These are phyloP conservation scores for Aphelenchoides bicaudatus DNA, from an alignment of 2,888 invertebrate genomes.

Conservation along the genomic window DNA sequence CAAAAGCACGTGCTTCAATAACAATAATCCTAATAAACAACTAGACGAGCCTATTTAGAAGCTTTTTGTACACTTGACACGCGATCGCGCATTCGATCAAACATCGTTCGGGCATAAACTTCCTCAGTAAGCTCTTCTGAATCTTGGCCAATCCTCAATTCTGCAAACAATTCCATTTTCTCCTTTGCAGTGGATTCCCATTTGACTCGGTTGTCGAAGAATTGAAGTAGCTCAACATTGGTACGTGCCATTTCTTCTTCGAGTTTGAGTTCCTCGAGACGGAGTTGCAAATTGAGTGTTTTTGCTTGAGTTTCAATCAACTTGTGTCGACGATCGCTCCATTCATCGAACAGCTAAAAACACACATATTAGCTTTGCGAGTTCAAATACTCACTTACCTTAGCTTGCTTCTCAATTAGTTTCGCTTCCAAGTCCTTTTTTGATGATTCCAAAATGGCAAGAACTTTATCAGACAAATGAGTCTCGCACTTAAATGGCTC, in stretches of 20 bases:
- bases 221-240: constrained; percentile 33
- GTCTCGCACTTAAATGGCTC: no score
- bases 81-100: constrained; percentile 32
- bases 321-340: constrained; percentile 39
- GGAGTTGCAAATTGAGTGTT: constrained; percentile 42
- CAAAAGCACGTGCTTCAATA: constrained; percentile 10
- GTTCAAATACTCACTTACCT: no score
- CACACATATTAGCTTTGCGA: background rate
- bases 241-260: constrained; percentile 27
- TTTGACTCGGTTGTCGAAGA: constrained; percentile 36
- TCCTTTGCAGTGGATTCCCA: constrained; percentile 38
- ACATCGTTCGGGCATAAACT: constrained; percentile 34
- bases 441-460: no score
- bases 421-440: no score
- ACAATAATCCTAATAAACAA: constrained; percentile 2
- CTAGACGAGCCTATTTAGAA: no score
- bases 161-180: constrained; percentile 30
- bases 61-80: background rate
- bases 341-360: constrained; percentile 30
- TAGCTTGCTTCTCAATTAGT: no score
- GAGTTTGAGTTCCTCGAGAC: constrained; percentile 45
- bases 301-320: constrained; percentile 48
- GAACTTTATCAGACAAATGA: no score
- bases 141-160: constrained; percentile 28
- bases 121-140: constrained; percentile 28